A percentile compares a stretch with the other conserved stretches of the same genome.
Evolutionary conservation across 2,888 invertebrate genomes (phyloP).

Genomic region (Saturnia pavonia): DNA sequence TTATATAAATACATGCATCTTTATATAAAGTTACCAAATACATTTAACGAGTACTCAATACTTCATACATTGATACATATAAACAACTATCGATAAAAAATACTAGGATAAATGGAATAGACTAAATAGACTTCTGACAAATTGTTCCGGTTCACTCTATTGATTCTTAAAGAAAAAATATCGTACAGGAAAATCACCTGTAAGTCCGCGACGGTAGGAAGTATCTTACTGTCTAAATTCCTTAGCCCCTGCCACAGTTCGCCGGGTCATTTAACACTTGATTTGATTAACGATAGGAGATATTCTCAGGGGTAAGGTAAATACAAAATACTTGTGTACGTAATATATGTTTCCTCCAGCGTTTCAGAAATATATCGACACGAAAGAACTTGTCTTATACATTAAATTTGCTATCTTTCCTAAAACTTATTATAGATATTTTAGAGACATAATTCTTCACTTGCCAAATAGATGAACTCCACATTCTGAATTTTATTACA

Average conservation of each 20-base stretch:
- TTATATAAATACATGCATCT: too few relatives aligned
- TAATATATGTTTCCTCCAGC: background rate
- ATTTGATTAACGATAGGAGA: slow-evolving; percentile 64
- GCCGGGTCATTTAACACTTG: slow-evolving; percentile 64
- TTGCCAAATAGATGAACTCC: too few relatives aligned
- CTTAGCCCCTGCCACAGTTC: slow-evolving; percentile 45
- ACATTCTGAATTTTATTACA: too few relatives aligned
- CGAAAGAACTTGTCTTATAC: background rate
- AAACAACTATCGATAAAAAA: slow-evolving; percentile 35
- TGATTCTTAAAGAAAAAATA: slow-evolving; percentile 67
- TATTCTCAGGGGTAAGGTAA: slow-evolving; percentile 37
- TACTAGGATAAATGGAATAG: slow-evolving; percentile 54
- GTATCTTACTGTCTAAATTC: slow-evolving; percentile 56
- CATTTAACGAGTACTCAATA: too few relatives aligned
- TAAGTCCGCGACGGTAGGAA: slow-evolving; percentile 47
- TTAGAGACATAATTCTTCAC: background rate
- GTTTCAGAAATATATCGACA: background rate
- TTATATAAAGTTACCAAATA: too few relatives aligned
- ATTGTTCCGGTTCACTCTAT: slow-evolving; percentile 67
- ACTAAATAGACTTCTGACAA: slow-evolving; percentile 63
- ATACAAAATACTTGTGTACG: slow-evolving; percentile 20
- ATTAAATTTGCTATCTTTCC: background rate
- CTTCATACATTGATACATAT: too few relatives aligned
- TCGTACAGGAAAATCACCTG: slow-evolving; percentile 61
- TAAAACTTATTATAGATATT: background rate